phyloP scores from a whole-genome alignment of 2,888 invertebrate genomes.

The Geophilus truncorum region DNA sequence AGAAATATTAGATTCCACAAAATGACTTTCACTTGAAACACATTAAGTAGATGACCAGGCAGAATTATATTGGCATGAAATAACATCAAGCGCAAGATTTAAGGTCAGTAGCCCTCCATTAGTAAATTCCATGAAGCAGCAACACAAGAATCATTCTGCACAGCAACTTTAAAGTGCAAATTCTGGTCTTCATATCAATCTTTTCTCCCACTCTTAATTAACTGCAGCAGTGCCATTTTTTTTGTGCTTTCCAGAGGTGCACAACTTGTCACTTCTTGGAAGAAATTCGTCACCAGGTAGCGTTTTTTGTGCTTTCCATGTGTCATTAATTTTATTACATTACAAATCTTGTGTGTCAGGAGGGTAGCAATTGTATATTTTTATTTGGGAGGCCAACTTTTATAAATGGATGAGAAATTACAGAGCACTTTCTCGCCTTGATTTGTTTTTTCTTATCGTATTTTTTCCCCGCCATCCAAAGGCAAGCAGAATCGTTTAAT shows the following conservation, averaged over 20 bases:
- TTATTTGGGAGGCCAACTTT: background rate
- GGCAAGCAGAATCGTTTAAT: background rate
- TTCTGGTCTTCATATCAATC: too few relatives aligned
- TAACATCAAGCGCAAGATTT: background rate
- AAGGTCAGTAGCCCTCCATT: background rate
- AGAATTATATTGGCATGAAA: background rate
- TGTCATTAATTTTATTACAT: slow-evolving; percentile 18
- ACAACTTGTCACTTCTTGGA: background rate
- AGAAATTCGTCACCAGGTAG: background rate
- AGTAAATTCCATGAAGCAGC: background rate
- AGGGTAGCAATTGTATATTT: background rate
- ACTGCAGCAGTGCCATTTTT: background rate
- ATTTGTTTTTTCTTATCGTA: background rate
- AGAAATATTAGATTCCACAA: background rate
- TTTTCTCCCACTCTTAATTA: background rate
- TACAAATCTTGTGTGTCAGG: background rate
- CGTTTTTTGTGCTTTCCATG: background rate
- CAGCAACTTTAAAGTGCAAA: background rate
- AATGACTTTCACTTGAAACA: background rate
- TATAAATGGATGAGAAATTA: background rate
- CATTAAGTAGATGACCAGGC: background rate
- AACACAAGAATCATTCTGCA: too few relatives aligned
- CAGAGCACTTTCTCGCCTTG: background rate
- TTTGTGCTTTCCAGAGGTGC: background rate
- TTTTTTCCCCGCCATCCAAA: background rate